phyloP scores from a whole-genome alignment of 2,888 invertebrate species.

The Oegoconia quadripuncta region DNA sequence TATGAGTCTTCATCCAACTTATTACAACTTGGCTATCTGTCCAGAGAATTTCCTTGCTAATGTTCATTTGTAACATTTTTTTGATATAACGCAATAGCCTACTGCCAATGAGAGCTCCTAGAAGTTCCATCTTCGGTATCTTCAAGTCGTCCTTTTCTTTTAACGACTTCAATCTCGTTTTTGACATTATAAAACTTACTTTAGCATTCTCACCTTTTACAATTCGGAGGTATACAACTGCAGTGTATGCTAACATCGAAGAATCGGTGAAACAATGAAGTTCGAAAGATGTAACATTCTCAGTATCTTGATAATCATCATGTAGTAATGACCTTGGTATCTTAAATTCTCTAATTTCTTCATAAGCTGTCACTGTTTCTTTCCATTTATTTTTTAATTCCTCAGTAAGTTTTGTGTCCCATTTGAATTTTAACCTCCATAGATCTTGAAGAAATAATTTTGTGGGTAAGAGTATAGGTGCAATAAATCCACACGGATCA shows the following conservation, averaged over 20 bases:
- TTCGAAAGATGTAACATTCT: no score
- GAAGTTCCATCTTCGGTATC: conserved; percentile 11
- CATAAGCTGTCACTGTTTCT: background rate
- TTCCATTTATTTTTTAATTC: background rate
- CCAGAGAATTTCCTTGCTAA: conserved; percentile 10
- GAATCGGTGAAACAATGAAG: background rate
- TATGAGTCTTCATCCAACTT: conserved; percentile 12
- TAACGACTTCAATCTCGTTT: conserved; percentile 4
- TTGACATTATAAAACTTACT: conserved; percentile 5
- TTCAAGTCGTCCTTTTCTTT: conserved; percentile 7
- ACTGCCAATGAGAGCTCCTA: conserved; percentile 14
- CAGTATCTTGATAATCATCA: no score
- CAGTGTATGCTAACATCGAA: conserved; percentile 7
- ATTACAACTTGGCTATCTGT: conserved; percentile 19
- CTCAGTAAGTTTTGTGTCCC: conserved; percentile 9
- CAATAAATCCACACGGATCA: conserved; percentile 17
- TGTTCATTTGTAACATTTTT: background rate
- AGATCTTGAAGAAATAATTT: conserved; percentile 14
- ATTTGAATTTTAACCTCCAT: conserved; percentile 9
- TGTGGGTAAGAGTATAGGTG: conserved; percentile 8
- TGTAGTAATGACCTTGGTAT: background rate
- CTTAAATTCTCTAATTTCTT: background rate
- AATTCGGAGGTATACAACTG: conserved; percentile 6
- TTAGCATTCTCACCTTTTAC: background rate
- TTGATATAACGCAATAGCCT: conserved; percentile 11